phyloP scores from a whole-genome alignment of 2,888 invertebrate genomes.

The Branchipolynoe longqiensis region DNA sequence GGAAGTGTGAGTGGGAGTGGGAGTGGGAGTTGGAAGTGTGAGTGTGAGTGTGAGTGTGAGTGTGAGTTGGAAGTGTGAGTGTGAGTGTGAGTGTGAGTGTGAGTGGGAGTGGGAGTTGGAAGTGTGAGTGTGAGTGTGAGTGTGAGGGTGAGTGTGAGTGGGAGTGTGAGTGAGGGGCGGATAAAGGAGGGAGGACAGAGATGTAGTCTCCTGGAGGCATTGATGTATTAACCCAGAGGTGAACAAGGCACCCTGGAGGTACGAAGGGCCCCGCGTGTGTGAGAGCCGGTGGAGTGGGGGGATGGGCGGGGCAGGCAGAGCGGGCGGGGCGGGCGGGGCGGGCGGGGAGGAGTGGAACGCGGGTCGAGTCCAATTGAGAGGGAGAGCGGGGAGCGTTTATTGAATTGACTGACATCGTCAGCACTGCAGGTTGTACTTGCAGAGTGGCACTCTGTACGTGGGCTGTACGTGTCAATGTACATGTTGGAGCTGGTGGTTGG shows the following conservation, averaged over 20 bases:
- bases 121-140: too few species aligned
- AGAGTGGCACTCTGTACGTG: too few species aligned
- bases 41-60: too few species aligned
- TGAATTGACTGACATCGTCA: not conserved
- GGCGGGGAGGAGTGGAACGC: not conserved
- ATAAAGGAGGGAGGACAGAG: not conserved
- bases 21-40: too few species aligned
- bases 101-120: too few species aligned
- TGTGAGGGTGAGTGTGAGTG: too few species aligned
- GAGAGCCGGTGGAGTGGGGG: not conserved
- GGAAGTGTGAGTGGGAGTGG: too few species aligned
- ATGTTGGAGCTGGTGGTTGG: too few species aligned
- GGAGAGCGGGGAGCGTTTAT: not conserved
- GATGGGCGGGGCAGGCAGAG: not conserved
- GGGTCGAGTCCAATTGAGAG: not conserved
- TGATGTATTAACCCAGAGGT: constrained; percentile 29
- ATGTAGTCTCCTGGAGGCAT: not conserved
- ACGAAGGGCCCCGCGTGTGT: not conserved
- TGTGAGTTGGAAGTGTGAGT: too few species aligned
- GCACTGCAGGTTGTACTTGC: not conserved
- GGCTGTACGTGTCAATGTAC: not conserved
- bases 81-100: too few species aligned
- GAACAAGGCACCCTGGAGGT: constrained; percentile 31
- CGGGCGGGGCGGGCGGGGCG: not conserved
- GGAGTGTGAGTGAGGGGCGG: too few species aligned